These are phyloP conservation scores for Felis catus DNA, from an alignment of 2,113 vertebrate genomes.

Conservation along the genomic window DNA sequence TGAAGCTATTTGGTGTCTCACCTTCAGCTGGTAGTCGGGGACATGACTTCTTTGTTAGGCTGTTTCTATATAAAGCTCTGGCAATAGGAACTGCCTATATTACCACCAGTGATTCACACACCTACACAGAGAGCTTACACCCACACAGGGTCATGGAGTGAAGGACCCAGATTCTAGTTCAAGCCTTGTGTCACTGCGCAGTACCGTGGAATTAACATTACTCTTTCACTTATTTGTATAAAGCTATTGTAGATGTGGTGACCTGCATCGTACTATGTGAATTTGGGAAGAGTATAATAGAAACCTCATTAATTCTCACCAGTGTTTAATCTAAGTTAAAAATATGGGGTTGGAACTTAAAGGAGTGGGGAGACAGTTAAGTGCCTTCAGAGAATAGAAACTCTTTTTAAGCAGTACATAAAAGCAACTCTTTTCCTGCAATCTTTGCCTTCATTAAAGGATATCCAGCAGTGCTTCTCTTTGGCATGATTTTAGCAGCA, in stretches of 20 bases:
- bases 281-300: not conserved
- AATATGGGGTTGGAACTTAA: not conserved
- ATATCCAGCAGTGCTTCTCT: not conserved
- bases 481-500: slow-evolving; percentile 28
- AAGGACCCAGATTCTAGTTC: slow-evolving; percentile 54
- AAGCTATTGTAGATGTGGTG: slow-evolving; percentile 9
- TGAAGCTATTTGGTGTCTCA: slow-evolving; percentile 63
- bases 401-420: not conserved
- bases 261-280: not conserved
- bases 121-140: slow-evolving; percentile 47
- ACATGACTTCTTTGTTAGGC: slow-evolving; percentile 69
- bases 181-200: slow-evolving; percentile 1
- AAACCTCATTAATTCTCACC: slow-evolving; percentile 38
- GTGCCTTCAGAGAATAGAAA: slow-evolving; percentile 29
- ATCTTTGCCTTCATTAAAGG: slow-evolving; percentile 37
- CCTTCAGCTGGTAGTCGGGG: slow-evolving; percentile 51
- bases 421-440: slow-evolving; percentile 39
- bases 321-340: slow-evolving; percentile 36
- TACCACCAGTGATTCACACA: slow-evolving; percentile 60
- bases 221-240: slow-evolving; percentile 13
- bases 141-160: slow-evolving; percentile 44
- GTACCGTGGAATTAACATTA: not conserved
- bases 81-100: slow-evolving; percentile 60
- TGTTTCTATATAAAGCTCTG: slow-evolving; percentile 74
- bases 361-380: not conserved